Base-by-base conservation (phyloP, 2,888 invertebrate species). In the Neoaliturus tenellus region DNA sequence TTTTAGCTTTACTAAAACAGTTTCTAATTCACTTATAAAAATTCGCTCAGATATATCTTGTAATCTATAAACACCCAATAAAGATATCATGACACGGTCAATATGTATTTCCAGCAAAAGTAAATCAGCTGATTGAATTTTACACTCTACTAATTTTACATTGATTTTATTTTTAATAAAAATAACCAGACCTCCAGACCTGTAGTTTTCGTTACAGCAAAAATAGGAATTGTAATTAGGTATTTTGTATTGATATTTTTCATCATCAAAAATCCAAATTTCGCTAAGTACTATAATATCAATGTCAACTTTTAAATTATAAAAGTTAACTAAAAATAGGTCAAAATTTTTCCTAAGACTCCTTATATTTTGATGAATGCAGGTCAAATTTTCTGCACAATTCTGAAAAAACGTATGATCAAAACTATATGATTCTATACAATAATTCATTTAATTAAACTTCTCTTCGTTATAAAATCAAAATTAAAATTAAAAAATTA, bases 271-370 rank as follows among this genome's bases (percentile, higher is more conserved):
- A 25, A 80, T 51, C 35, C 55, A 51, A 6, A 80, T 51, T 80
- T 80, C 55, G 28, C 48, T 80, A 28, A 80, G 58, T 55, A 80
- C 20, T 28, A 80, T 20, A 10, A 80, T 8, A 58, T 58, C 80
- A 4, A 80, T 20, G 1, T 14, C 1, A 10, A 5, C 20, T 8
- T 28, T 20, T 4, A 80, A 10, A 3, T 28, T 55, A 28, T 80
- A 10, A 6, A 80, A 25, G 31, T 80, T 55, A 23, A 31, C 33
- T 55, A 48, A 28, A 55, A 80, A 55, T 31, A 48, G 17, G 23
- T 80, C 80, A 48, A 48, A 80, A 33, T 80, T 41, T 20, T 55
- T 80, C 23, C 80, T 80, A 4, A 80, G 55, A 31, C 80, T 80
- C 5, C 80, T 4, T 51, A 80, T 80, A 31, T 80, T 80, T 28